These are phyloP conservation scores for Nomada lathburiana DNA, from an alignment of 2,888 invertebrate species.

Conservation along the genomic window DNA sequence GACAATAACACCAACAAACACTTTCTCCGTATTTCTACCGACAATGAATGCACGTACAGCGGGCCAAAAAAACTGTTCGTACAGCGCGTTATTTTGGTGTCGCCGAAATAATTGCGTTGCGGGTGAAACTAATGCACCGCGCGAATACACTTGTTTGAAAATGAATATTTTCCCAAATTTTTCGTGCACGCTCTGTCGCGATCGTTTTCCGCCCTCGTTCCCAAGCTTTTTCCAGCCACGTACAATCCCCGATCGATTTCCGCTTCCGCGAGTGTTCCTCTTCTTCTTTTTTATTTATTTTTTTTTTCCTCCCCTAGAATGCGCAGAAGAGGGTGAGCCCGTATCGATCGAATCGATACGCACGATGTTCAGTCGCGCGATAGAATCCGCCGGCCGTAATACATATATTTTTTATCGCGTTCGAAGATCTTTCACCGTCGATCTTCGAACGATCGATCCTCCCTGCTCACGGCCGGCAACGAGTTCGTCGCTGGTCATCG, in stretches of 20 bases:
- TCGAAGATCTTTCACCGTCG: slow-evolving; percentile 24
- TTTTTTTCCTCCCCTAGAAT: neutral
- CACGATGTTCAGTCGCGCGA: slow-evolving; percentile 18
- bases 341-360: slow-evolving; percentile 38
- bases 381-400: slow-evolving; percentile 30
- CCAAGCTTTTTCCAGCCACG: neutral
- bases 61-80: too few relatives aligned
- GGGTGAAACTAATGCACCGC: too few relatives aligned
- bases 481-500: neutral
- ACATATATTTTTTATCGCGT: slow-evolving; percentile 34
- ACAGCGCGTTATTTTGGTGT: too few relatives aligned
- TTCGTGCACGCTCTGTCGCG: neutral
- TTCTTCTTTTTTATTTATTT: too few relatives aligned
- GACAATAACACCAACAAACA: too few relatives aligned
- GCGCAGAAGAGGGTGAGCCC: slow-evolving; percentile 2
- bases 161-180: too few relatives aligned
- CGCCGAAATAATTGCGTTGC: too few relatives aligned
- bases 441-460: slow-evolving; percentile 27
- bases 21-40: too few relatives aligned
- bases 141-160: too few relatives aligned
- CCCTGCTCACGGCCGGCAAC: neutral
- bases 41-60: too few relatives aligned
- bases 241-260: slow-evolving; percentile 21
- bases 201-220: neutral
- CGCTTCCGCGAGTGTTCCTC: slow-evolving; percentile 7